Percentiles rank a stretch among this genome's conserved stretches.
phyloP scores from a whole-genome alignment of 2,113 vertebrate species.

The Aix galericulata region DNA sequence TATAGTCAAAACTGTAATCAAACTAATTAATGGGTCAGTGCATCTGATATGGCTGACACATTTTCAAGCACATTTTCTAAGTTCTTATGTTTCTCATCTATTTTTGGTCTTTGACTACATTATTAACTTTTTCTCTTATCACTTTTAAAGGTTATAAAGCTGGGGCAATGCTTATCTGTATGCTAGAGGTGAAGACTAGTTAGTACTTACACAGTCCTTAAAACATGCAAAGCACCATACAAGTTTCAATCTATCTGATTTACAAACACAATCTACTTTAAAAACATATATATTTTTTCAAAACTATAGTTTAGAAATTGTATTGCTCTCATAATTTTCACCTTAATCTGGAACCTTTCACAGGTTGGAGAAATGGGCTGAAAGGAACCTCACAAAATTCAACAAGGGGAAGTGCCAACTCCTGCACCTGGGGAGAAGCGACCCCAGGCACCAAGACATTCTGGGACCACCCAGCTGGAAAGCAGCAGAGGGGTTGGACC shows the following conservation, averaged over 20 bases:
- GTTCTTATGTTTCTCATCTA: background rate
- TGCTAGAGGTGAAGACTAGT: background rate
- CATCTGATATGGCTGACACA: background rate
- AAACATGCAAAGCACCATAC: background rate
- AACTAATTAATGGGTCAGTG: background rate
- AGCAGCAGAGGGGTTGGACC: background rate
- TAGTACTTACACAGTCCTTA: background rate
- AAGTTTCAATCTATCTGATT: background rate
- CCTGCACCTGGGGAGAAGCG: too few species aligned
- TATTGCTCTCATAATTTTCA: background rate
- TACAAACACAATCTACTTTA: background rate
- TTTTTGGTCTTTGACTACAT: background rate
- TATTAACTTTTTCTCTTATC: background rate
- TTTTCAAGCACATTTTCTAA: background rate
- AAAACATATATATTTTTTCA: background rate
- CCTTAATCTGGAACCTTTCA: background rate
- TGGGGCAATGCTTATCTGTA: background rate
- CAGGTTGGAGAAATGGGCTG: too few species aligned
- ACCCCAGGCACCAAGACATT: too few species aligned
- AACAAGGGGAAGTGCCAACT: too few species aligned
- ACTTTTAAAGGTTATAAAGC: background rate
- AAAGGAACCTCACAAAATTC: too few species aligned
- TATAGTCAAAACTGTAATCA: background rate
- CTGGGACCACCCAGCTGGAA: too few species aligned
- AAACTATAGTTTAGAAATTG: background rate